Conservation (phyloP, 2,888 invertebrate genomes). For the Ommatoiulus sabulosus region DNA sequence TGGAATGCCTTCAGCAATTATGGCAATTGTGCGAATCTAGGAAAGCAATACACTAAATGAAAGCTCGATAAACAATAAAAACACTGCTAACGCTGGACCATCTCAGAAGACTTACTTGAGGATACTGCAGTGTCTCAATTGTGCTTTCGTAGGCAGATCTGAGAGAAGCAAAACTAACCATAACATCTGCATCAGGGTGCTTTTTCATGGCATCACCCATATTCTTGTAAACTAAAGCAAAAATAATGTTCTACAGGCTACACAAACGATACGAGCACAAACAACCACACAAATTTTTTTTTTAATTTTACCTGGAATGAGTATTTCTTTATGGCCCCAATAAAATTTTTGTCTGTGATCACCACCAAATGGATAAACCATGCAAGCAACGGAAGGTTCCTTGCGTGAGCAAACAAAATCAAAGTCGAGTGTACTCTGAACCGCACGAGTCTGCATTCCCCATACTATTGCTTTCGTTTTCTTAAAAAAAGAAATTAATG, state of each 20-base stretch:
- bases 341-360: slow-evolving; percentile 99
- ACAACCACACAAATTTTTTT: background rate
- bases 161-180: slow-evolving; percentile 96
- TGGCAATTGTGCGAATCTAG: slow-evolving; percentile 93
- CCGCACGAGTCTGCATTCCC: slow-evolving; percentile 99
- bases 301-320: slow-evolving; percentile 74
- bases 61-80: slow-evolving; percentile 4
- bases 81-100: background rate
- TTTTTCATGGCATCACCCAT: slow-evolving; percentile 97
- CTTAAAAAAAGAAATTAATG: slow-evolving; percentile 62
- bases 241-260: slow-evolving; percentile 26
- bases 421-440: slow-evolving; percentile 96
- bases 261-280: background rate
- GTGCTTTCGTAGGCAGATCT: slow-evolving; percentile 98
- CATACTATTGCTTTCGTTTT: slow-evolving; percentile 94
- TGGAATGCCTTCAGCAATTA: slow-evolving; percentile 99
- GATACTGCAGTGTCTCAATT: slow-evolving; percentile 91
- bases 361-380: slow-evolving; percentile 95
- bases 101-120: slow-evolving; percentile 72
- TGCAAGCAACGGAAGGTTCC: slow-evolving; percentile 89
- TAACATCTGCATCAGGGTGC: slow-evolving; percentile 93
- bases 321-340: slow-evolving; percentile 98
- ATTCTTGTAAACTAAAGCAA: slow-evolving; percentile 83
- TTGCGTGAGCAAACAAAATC: slow-evolving; percentile 91
- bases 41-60: background rate